Evolutionary conservation across 37 sponge, comb jelly and placozoan genomes (phyloP).

Genomic region (Amphimedon queenslandica): DNA sequence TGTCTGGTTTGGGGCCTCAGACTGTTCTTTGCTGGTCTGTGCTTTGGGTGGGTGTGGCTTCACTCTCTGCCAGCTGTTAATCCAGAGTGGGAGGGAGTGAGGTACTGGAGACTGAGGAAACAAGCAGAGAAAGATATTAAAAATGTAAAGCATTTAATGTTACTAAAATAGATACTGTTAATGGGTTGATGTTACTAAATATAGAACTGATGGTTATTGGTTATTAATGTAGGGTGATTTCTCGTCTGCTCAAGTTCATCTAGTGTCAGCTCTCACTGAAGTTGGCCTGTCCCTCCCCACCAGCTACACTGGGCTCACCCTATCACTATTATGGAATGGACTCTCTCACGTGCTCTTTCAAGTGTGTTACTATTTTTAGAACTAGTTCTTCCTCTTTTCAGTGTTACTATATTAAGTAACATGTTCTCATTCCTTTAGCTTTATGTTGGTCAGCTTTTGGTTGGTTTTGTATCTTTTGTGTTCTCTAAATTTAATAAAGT

Average conservation of each 20-base stretch:
- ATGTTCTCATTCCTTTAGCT: no score
- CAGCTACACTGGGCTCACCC: conserved; percentile 17
- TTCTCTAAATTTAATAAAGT: no score
- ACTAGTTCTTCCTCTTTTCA: background rate
- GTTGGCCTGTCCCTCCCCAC: conserved; percentile 52
- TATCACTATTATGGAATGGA: conserved; percentile 50
- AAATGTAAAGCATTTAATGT: no score
- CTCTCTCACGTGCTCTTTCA: conserved; percentile 43
- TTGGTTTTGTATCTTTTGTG: conserved; percentile 16
- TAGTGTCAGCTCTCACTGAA: conserved; percentile 41
- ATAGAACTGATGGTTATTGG: no score
- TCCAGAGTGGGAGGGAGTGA: conserved; percentile 13
- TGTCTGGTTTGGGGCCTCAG: conserved; percentile 28
- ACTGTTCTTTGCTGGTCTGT: conserved; percentile 39
- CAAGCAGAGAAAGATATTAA: conserved; percentile 58
- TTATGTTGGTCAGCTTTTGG: conserved; percentile 30
- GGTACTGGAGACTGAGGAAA: conserved; percentile 50
- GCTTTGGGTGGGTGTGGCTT: conserved; percentile 51
- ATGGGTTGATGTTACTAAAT: no score
- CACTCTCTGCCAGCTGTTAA: conserved; percentile 26
- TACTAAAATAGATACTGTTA: no score
- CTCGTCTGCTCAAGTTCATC: conserved; percentile 17
- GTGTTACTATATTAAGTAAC: background rate
- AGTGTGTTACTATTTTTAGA: conserved; percentile 11
- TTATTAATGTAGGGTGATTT: conserved; percentile 43